These are phyloP conservation scores for Ridgeia piscesae DNA, from an alignment of 1,140 invertebrate genomes.

Conservation along the genomic window DNA sequence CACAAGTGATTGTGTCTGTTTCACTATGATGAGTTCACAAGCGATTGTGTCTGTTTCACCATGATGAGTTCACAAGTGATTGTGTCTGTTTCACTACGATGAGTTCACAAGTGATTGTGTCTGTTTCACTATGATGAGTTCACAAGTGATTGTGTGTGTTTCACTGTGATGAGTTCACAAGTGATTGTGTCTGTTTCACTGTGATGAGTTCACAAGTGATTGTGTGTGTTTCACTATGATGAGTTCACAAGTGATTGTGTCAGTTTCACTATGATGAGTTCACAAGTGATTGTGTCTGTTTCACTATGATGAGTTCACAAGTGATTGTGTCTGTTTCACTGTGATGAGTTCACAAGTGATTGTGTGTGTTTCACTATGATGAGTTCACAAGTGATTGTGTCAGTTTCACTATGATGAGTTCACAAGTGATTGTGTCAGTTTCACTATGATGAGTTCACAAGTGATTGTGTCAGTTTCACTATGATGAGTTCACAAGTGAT, in stretches of 20 bases:
- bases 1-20: neutral
- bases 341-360: slow-evolving; percentile 1
- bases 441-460: neutral
- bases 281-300: slow-evolving; percentile 79
- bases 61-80: slow-evolving; percentile 78
- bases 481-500: slow-evolving; percentile 78
- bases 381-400: slow-evolving; percentile 81
- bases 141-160: slow-evolving; percentile 22
- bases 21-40: neutral
- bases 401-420: too few species aligned
- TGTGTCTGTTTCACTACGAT: too few species aligned
- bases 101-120: neutral
- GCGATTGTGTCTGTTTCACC: slow-evolving; percentile 54
- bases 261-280: slow-evolving; percentile 71
- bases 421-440: neutral
- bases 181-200: too few species aligned
- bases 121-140: neutral
- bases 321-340: neutral
- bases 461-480: slow-evolving; percentile 54
- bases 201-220: neutral
- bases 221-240: neutral
- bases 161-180: slow-evolving; percentile 76
- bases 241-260: slow-evolving; percentile 14
- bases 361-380: slow-evolving; percentile 61
- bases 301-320: too few species aligned